Evolutionary conservation across 2,888 invertebrate genomes (phyloP).

Genomic region (Taphrorychus bicolor): DNA sequence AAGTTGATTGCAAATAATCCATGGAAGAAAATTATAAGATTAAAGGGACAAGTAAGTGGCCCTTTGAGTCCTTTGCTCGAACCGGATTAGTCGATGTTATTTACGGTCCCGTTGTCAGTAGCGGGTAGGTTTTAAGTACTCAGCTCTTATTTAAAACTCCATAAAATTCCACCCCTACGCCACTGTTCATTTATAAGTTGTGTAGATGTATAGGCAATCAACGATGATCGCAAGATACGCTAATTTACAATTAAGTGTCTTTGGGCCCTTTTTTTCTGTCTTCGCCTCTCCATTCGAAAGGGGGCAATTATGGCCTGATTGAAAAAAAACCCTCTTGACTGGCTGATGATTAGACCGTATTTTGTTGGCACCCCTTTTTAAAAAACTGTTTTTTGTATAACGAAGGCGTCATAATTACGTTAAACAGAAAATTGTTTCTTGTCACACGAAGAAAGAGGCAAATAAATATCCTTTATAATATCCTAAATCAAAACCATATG

Average conservation of each 20-base stretch:
- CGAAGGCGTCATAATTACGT: constrained; percentile 3
- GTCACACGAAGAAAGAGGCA: constrained; percentile 40
- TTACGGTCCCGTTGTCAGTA: constrained; percentile 23
- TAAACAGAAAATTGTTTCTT: neutral
- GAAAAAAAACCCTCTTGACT: constrained; percentile 21
- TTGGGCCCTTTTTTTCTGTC: constrained; percentile 36
- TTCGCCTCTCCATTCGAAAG: constrained; percentile 9
- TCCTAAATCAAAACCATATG: constrained; percentile 53
- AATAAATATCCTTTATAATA: constrained; percentile 43
- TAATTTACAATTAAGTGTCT: constrained; percentile 56
- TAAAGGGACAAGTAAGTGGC: constrained; percentile 39
- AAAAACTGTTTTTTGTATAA: constrained; percentile 5
- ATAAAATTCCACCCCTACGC: constrained; percentile 1
- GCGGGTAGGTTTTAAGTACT: constrained; percentile 1
- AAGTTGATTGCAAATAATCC: constrained; percentile 41
- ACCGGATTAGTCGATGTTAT: constrained; percentile 38
- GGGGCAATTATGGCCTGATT: constrained; percentile 33
- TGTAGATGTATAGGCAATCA: constrained; percentile 57
- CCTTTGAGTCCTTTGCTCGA: constrained; percentile 34
- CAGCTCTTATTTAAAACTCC: neutral
- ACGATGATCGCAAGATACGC: constrained; percentile 57
- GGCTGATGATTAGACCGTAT: constrained; percentile 15
- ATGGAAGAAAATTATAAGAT: constrained; percentile 38
- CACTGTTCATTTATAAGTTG: constrained; percentile 36
- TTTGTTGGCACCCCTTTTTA: constrained; percentile 1